These are phyloP conservation scores for Stichopus chloronotus DNA, from an alignment of 35 echinoderm and acorn worm species.

Conservation along the genomic window DNA sequence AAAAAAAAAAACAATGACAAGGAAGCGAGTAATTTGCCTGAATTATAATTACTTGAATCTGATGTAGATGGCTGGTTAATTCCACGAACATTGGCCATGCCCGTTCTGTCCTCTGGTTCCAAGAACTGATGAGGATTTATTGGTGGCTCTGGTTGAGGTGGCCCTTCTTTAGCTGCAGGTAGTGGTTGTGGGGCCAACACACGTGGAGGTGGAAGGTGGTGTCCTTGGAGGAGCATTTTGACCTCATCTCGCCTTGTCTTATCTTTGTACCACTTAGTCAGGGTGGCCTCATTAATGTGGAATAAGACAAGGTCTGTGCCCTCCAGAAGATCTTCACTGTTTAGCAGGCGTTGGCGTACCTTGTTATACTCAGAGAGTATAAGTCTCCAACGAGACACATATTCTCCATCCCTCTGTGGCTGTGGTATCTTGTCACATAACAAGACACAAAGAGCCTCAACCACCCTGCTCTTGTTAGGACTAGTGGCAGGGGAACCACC, in stretches of 20 bases:
- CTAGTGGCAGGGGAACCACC: background rate
- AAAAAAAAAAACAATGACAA: too few relatives aligned
- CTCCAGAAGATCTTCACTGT: conserved; percentile 17
- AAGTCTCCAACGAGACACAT: background rate
- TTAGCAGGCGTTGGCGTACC: background rate
- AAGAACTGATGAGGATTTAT: background rate
- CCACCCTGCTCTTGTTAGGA: background rate
- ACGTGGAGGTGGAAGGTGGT: conserved; percentile 4
- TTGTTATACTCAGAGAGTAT: conserved; percentile 33
- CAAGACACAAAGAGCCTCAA: conserved; percentile 1
- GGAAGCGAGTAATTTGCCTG: too few relatives aligned
- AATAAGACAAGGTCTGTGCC: conserved; percentile 12
- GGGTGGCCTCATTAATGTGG: background rate
- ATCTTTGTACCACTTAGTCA: conserved; percentile 2
- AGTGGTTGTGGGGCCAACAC: background rate
- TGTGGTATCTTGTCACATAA: background rate
- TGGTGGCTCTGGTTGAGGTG: background rate
- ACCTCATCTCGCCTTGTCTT: conserved; percentile 14
- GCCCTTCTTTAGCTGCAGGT: background rate
- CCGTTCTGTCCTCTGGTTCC: conserved; percentile 18
- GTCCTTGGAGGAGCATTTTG: background rate
- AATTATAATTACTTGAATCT: too few relatives aligned
- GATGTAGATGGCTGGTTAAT: background rate
- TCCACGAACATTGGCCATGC: background rate
- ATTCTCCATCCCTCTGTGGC: background rate